Conservation (phyloP, 2,113 vertebrate species). For the Plotosus lineatus region DNA sequence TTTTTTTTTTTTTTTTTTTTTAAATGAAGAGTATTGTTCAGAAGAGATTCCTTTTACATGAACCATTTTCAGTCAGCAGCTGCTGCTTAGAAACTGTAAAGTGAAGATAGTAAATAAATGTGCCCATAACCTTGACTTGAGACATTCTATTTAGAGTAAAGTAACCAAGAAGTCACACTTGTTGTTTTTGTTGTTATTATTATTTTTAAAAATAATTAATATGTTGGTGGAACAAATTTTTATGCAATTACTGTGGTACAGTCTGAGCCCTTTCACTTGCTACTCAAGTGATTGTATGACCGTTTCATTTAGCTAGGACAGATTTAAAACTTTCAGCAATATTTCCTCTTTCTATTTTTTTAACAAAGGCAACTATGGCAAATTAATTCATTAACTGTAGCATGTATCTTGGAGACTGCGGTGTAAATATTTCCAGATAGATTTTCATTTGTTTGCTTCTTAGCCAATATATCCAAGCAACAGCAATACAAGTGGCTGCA, state of each 20-base stretch:
- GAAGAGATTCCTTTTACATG: neutral
- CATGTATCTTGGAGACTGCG: neutral
- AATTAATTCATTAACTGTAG: neutral
- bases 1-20: too few relatives aligned
- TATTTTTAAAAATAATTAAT: too few relatives aligned
- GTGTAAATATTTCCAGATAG: neutral
- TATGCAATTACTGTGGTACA: neutral
- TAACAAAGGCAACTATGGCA: neutral
- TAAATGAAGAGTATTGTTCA: neutral
- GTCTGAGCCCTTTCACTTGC: neutral
- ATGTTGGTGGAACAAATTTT: too few relatives aligned
- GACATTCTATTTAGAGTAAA: neutral
- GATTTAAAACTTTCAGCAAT: neutral
- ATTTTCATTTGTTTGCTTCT: neutral
- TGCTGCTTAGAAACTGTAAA: neutral
- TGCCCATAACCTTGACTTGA: neutral
- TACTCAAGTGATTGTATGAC: neutral
- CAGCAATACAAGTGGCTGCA: slow-evolving; percentile 62
- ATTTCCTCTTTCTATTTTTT: neutral
- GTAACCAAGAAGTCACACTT: neutral
- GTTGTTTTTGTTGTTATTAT: neutral
- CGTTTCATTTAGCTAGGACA: neutral
- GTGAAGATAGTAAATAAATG: neutral
- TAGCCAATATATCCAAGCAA: slow-evolving; percentile 60
- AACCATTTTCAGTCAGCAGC: neutral